Base-by-base conservation (phyloP, 2,797 vertebrate species). In the Alcedo quadribrachys region DNA sequence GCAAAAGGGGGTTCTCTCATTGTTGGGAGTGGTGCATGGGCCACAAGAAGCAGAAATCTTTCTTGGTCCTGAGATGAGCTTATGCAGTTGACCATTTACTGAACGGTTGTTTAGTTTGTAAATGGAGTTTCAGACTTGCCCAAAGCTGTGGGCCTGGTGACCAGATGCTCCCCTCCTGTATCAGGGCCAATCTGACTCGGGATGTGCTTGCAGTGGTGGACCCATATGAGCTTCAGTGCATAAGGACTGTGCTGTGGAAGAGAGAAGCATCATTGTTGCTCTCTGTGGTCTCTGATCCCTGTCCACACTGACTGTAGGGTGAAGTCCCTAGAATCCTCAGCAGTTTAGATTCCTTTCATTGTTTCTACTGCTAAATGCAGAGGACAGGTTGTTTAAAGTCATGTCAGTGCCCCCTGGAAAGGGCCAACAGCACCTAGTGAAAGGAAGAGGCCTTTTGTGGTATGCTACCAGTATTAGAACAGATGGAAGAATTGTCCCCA, bases 201-300 rank as follows among this genome's bases (percentile, higher is more conserved):
- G 21, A 28, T 12, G 8, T 61, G 18, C 66, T 57, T 3, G 0
- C 4, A 8, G 18, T 1, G 0, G 9, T 53, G 45, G 30, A 24
- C 61, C 51, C 1, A 0, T 40, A 9, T 54, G 63, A 75, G 50
- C 76, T 71, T 46, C 6, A 17, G 32, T 25, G 30, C 25, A 1
- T 73, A 33, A 35, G 27, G 53, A 81, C 0, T 0, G 37, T 0
- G 1, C 65, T 65, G 65, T 1, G 0, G 40, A 21, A 16, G 3
- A 1, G 1, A 54, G 60, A 81, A 22, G 24, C 30, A 27, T 33
- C 37, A 30, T 8, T 32, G 4, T 27, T 77, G 15, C 22, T 33
- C 25, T 50, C 40, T 50, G 37, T 8, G 15, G 20, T 73, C 53
- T 53, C 24, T 73, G 27, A 12, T 65, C 43, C 33, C 45, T 46